These are phyloP conservation scores for Mastomys natalensis DNA, from an alignment of 2,113 vertebrate species.

Conservation along the genomic window DNA sequence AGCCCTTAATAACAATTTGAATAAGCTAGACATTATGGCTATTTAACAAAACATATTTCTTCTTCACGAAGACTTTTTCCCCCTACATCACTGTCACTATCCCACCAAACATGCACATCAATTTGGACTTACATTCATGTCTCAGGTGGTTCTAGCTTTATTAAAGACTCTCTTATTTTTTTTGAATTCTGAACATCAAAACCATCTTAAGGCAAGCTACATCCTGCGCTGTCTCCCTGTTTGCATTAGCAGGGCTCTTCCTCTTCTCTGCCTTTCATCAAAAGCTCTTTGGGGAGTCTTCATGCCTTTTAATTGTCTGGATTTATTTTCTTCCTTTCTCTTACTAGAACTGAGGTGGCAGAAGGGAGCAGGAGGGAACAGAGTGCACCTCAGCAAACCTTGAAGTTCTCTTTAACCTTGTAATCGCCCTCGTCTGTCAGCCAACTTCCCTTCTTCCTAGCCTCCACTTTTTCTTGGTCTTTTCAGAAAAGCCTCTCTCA, in stretches of 20 bases:
- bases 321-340: constrained; percentile 75
- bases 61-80: constrained; percentile 18
- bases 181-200: constrained; percentile 35
- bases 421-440: constrained; percentile 42
- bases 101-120: constrained; percentile 29
- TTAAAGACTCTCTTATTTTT: constrained; percentile 37
- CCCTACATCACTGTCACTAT: constrained; percentile 35
- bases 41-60: constrained; percentile 46
- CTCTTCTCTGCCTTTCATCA: constrained; percentile 16
- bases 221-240: background rate
- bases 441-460: background rate
- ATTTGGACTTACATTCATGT: background rate
- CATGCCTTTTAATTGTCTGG: constrained; percentile 69
- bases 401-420: constrained; percentile 59
- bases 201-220: background rate
- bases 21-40: constrained; percentile 12
- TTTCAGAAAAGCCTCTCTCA: constrained; percentile 37
- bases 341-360: constrained; percentile 55
- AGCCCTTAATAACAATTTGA: background rate
- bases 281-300: constrained; percentile 14
- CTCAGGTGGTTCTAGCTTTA: constrained; percentile 44
- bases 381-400: constrained; percentile 24
- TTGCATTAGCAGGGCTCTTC: background rate
- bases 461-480: background rate
- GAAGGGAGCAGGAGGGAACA: background rate